Conservation (phyloP, 2,797 vertebrate species). For the Anabacerthia variegaticeps region DNA sequence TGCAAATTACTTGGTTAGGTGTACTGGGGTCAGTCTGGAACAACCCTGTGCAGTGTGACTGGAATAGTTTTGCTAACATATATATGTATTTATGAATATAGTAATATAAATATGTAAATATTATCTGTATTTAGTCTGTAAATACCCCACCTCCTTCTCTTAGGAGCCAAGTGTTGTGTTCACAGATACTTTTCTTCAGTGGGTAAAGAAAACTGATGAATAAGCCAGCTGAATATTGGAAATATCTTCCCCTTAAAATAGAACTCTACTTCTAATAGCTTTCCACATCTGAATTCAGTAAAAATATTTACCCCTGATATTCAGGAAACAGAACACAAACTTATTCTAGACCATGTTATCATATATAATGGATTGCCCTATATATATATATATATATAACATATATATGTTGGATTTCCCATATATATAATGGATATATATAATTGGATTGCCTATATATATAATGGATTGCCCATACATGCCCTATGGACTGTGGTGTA, state of each 20-base stretch:
- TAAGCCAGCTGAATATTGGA: background rate
- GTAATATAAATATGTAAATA: background rate
- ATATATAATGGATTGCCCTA: background rate
- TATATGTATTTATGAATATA: background rate
- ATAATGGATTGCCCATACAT: background rate
- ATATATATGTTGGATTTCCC: no score
- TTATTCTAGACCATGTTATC: background rate
- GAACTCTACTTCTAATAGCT: background rate
- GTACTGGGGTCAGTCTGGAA: background rate
- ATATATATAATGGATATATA: no score
- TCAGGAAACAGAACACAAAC: background rate
- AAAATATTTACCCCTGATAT: background rate
- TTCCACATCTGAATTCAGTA: background rate
- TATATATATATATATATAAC: no score
- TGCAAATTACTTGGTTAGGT: background rate
- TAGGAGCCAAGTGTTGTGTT: background rate
- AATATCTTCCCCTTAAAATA: background rate
- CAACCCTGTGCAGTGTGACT: background rate
- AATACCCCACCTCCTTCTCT: background rate
- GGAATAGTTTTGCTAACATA: background rate
- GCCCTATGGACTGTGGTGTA: background rate
- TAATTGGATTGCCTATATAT: background rate
- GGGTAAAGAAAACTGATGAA: background rate
- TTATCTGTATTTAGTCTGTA: background rate
- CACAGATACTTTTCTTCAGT: background rate